Evolutionary conservation across 2,113 vertebrate genomes (phyloP).

Genomic region (Brachirus orientalis): DNA sequence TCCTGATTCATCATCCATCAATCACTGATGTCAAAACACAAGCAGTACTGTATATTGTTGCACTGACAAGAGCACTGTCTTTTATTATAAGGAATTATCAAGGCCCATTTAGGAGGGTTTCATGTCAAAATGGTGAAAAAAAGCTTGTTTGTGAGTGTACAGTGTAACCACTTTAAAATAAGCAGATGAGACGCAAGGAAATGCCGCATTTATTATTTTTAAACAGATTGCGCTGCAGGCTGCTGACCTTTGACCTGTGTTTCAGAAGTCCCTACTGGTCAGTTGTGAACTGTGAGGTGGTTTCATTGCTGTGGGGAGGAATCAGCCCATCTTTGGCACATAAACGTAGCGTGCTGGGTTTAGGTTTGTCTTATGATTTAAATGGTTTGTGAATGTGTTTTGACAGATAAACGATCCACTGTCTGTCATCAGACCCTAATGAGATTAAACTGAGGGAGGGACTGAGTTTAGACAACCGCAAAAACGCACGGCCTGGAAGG

Average conservation of each 20-base stretch:
- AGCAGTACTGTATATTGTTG: neutral
- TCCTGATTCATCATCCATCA: neutral
- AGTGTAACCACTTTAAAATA: too few species aligned
- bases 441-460: neutral
- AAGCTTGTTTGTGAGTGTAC: too few species aligned
- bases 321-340: neutral
- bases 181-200: too few species aligned
- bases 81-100: too few species aligned
- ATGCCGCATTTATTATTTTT: too few species aligned
- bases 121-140: too few species aligned
- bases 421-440: neutral
- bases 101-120: too few species aligned
- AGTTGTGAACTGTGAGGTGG: neutral
- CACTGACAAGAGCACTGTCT: too few species aligned
- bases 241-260: neutral
- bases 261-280: neutral
- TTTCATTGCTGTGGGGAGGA: neutral
- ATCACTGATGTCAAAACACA: neutral
- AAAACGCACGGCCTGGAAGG: neutral
- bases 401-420: conserved; percentile 2
- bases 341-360: conserved; percentile 1
- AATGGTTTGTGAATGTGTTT: neutral
- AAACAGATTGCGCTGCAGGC: too few species aligned
- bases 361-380: neutral
- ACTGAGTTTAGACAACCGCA: neutral